phyloP scores from a whole-genome alignment of 2,113 vertebrate species.

The Corynorhinus townsendii region DNA sequence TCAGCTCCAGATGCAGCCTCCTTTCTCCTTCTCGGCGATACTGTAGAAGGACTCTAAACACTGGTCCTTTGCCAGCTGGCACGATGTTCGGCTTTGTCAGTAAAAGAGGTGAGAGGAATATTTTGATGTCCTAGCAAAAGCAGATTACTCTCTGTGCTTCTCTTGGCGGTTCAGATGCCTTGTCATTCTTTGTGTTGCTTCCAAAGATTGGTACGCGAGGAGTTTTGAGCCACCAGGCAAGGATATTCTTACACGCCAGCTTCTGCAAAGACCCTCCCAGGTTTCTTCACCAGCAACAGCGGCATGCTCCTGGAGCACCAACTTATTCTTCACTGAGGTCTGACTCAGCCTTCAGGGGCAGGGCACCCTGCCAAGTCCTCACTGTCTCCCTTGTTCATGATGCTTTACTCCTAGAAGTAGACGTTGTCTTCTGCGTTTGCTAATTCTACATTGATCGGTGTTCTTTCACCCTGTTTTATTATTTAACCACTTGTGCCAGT shows the following conservation, averaged over 20 bases:
- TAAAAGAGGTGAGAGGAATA: not conserved
- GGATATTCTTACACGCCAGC: no score
- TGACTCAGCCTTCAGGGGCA: not conserved
- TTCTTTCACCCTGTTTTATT: not conserved
- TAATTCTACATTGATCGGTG: not conserved
- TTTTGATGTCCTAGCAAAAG: no score
- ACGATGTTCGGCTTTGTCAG: not conserved
- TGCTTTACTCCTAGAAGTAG: not conserved
- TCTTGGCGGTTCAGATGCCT: not conserved
- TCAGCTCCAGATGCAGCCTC: not conserved
- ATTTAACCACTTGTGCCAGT: not conserved
- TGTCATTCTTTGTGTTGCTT: not conserved
- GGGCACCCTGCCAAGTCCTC: rapidly evolving
- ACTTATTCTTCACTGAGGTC: not conserved
- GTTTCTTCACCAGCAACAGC: not conserved
- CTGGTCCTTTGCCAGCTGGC: not conserved
- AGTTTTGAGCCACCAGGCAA: not conserved
- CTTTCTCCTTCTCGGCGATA: not conserved
- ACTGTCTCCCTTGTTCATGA: not conserved
- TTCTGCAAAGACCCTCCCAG: not conserved
- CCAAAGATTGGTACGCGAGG: not conserved
- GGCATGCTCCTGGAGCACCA: rapidly evolving
- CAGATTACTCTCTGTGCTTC: not conserved
- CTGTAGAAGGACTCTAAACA: not conserved
- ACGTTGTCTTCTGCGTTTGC: not conserved